Percentiles rank a stretch among this genome's conserved stretches.
These are phyloP conservation scores for Brachyrhaphis roseni DNA, from an alignment of 2,797 vertebrate genomes.

Conservation along the genomic window DNA sequence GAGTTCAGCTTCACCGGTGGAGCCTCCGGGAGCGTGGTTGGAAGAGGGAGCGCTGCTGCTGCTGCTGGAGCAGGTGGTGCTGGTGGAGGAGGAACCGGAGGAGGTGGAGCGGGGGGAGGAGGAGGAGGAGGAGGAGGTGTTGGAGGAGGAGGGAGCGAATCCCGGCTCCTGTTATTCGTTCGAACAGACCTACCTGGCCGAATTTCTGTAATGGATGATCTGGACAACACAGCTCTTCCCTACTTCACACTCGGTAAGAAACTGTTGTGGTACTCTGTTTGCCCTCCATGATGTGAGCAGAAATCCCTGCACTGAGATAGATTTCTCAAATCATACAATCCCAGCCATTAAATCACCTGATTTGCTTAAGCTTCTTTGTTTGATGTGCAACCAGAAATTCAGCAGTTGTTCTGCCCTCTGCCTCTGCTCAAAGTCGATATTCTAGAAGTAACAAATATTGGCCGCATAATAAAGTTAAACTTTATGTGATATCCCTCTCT, in stretches of 20 bases:
- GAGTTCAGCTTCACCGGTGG: slow-evolving; percentile 93
- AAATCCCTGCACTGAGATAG: slow-evolving; percentile 8
- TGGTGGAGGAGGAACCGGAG: slow-evolving; percentile 75
- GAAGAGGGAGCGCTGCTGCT: slow-evolving; percentile 61
- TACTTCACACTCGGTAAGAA: slow-evolving; percentile 97
- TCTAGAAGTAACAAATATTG: slow-evolving; percentile 11
- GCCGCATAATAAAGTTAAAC: slow-evolving; percentile 9
- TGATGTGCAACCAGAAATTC: background rate
- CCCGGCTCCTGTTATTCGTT: slow-evolving; percentile 93
- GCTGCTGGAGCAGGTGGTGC: slow-evolving; percentile 65
- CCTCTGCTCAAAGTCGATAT: background rate
- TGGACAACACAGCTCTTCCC: slow-evolving; percentile 98
- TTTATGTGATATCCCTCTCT: slow-evolving; percentile 12
- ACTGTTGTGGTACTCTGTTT: slow-evolving; percentile 35
- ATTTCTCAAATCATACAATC: background rate
- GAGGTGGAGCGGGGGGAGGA: slow-evolving; percentile 61
- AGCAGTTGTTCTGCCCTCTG: background rate
- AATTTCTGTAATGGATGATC: slow-evolving; percentile 96
- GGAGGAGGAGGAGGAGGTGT: slow-evolving; percentile 60
- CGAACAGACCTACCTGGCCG: slow-evolving; percentile 94
- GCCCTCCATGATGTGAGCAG: slow-evolving; percentile 21
- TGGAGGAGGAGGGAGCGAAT: slow-evolving; percentile 82
- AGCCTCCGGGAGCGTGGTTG: slow-evolving; percentile 81
- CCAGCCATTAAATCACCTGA: slow-evolving; percentile 1
- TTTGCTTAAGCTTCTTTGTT: slow-evolving; percentile 3